Conservation (phyloP, 2,888 invertebrate species). For the Drosophila conformis region DNA sequence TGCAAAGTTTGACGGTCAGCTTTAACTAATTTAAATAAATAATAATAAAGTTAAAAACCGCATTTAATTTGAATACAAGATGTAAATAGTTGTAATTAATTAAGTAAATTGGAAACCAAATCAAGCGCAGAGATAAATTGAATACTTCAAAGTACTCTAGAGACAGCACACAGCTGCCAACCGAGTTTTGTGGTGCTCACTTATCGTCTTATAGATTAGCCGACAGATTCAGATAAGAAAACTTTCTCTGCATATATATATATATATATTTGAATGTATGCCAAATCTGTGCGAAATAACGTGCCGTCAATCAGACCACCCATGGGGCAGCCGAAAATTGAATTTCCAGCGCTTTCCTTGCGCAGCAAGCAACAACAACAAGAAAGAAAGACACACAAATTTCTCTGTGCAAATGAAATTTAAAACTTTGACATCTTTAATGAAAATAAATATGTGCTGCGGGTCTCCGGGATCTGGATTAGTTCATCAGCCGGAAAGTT, state of each 20-base stretch:
- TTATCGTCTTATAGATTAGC: constrained; percentile 44
- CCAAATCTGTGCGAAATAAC: constrained; percentile 4
- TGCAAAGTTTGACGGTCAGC: background rate
- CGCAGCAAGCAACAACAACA: constrained; percentile 3
- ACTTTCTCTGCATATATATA: constrained; percentile 19
- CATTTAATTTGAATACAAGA: background rate
- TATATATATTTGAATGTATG: background rate
- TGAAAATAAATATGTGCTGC: constrained; percentile 71
- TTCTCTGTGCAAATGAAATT: constrained; percentile 68
- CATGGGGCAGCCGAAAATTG: constrained; percentile 55
- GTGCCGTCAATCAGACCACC: constrained; percentile 66
- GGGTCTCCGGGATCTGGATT: constrained; percentile 44
- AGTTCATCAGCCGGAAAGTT: constrained; percentile 60
- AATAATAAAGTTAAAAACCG: background rate
- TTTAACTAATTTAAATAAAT: background rate
- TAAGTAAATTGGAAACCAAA: background rate
- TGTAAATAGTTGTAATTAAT: background rate
- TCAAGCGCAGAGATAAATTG: background rate
- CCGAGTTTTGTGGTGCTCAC: constrained; percentile 10
- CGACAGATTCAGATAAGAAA: constrained; percentile 47
- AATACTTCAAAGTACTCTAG: background rate
- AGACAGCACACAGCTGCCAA: constrained; percentile 15
- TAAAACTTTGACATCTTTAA: constrained; percentile 75
- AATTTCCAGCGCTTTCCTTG: constrained; percentile 52
- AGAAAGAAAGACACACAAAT: constrained; percentile 34